Evolutionary conservation across 2,888 invertebrate species (phyloP), one percentile per base, ranked within the genome.

Genomic region (Drosophila ochracea): DNA sequence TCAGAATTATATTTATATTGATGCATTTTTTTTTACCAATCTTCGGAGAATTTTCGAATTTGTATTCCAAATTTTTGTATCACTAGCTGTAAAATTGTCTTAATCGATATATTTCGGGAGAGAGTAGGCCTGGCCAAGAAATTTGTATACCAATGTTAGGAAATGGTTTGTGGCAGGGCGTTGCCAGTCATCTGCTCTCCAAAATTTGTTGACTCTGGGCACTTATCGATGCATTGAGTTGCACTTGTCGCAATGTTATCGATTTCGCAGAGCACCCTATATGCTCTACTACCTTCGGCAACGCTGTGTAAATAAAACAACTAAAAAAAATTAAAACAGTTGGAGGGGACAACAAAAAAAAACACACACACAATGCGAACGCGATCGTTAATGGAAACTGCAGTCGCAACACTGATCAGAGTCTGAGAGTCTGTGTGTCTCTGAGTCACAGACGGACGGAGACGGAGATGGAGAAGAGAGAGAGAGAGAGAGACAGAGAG

Each of bases 341-440:
- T 25, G 13, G 13, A 39, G 9, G 13, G 13, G 3, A 16, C 21
- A 31, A 31, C 31, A 31, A 31, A 9, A 35, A 30, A 55, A 47
- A n/a, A 30, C 31, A 31, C 31, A 31, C 31, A 31, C 31, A 31
- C 37, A 58, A 33, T 35, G 59, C 31, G 39, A 37, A 37, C 61
- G 47, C 59, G 60, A 47, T 53, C 39, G 39, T 37, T 55, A 73
- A 73, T 73, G 66, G 60, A 37, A 73, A 60, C 59, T 60, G 59
- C 73, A 41, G 73, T 47, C 58, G 37, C 28, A 35, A n/a, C 50
- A 41, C 30, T 47, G 25, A 57, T 47, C 37, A 52, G 43, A 61
- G 50, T n/a, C 28, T 3, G 1, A 25, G 21, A 58, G 58, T 58
- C 39, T 39, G 39, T 11, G 55, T 25, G 30, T 33, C 50, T 60